Conservation (phyloP, 2,113 vertebrate genomes). For the Varanus komodoensis region DNA sequence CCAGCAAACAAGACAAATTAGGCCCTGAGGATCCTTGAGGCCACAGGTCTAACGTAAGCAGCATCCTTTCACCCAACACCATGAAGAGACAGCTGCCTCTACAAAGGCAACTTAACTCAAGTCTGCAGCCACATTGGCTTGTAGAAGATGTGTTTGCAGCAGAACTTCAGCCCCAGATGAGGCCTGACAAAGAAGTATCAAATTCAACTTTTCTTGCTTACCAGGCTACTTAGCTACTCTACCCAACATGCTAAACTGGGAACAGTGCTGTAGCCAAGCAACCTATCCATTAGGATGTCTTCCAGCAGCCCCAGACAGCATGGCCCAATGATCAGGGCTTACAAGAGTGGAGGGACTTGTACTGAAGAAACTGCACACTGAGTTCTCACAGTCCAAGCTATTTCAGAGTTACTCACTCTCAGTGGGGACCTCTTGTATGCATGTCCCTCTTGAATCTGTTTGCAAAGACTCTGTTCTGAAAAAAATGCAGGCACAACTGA, state of each 20-base stretch:
- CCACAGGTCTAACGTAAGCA: not conserved
- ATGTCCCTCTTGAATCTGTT: not conserved
- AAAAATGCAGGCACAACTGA: constrained; percentile 29
- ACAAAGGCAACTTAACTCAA: not conserved
- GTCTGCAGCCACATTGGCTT: not conserved
- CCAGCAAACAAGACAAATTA: not conserved
- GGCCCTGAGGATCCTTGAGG: not conserved
- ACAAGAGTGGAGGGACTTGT: not conserved
- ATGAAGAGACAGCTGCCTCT: too few species aligned
- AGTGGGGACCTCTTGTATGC: accelerated
- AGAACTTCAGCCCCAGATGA: not conserved
- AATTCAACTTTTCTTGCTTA: not conserved
- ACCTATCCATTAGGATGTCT: too few species aligned
- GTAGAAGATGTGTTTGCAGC: not conserved
- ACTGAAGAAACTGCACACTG: not conserved
- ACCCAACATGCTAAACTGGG: not conserved
- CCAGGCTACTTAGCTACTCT: not conserved
- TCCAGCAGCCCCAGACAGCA: not conserved
- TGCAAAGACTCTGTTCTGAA: not conserved
- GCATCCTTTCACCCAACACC: not conserved
- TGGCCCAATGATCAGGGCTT: too few species aligned
- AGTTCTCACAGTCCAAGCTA: not conserved
- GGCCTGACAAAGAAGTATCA: not conserved
- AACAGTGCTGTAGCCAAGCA: not conserved
- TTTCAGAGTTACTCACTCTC: not conserved